Conservation (phyloP, 2,797 vertebrate species). For the Sebastes umbrosus region DNA sequence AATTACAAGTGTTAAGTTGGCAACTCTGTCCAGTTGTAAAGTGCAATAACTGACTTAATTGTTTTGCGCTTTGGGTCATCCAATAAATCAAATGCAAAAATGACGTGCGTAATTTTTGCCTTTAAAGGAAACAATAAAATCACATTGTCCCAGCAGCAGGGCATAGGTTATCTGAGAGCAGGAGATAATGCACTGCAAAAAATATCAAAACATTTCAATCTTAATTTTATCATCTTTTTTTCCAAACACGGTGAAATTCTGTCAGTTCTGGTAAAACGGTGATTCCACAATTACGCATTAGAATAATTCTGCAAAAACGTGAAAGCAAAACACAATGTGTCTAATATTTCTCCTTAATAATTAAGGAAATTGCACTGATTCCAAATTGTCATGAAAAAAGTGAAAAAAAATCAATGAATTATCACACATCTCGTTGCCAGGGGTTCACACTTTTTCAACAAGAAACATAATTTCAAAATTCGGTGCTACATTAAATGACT, state of each 20-base stretch:
- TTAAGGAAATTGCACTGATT: neutral
- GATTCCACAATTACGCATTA: neutral
- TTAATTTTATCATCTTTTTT: neutral
- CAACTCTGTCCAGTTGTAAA: neutral
- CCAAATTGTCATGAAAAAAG: neutral
- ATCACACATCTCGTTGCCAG: neutral
- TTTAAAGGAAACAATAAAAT: neutral
- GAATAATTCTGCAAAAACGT: neutral
- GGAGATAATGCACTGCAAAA: conserved; percentile 41
- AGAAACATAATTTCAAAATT: neutral
- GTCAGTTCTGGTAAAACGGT: neutral
- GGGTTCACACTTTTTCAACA: neutral
- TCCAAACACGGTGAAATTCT: conserved; percentile 1
- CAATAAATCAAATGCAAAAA: neutral
- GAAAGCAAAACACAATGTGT: neutral
- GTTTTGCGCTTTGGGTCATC: neutral
- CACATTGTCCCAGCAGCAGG: neutral
- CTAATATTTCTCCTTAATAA: neutral
- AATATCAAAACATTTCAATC: neutral
- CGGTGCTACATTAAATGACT: neutral
- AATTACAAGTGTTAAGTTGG: neutral
- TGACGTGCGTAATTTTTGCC: neutral
- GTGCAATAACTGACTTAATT: neutral
- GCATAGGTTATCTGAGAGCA: neutral
- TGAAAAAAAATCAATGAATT: neutral